Evolutionary conservation across 2,888 invertebrate species (phyloP), one percentile per base, ranked within the genome.

Genomic region (Hetaerina titia): DNA sequence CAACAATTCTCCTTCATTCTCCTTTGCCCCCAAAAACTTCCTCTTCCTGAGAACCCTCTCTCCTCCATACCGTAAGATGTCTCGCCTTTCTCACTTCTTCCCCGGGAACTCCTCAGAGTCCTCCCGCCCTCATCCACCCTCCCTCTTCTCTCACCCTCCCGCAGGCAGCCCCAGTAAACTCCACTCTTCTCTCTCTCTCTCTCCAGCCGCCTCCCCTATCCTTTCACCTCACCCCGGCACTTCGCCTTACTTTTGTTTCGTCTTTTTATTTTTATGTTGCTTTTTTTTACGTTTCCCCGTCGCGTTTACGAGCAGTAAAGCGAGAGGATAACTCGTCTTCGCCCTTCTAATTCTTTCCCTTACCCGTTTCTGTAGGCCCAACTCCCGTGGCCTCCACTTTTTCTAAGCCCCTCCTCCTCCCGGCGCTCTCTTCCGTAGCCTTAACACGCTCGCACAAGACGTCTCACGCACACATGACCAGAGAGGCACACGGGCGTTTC

Each of bases 261-360:
- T 45, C 90, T 13, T 92, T 74, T 64, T 45, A 45, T 45, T 31
- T 45, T 64, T 92, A 89, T 56, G 58, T 22, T 58, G 31, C 25
- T 31, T 81, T 81, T 81, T 60, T 57, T 92, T 74, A 56, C 74
- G 69, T 69, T 64, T 90, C 90, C 45, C 90, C 25, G n/a, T 25
- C 90, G 90, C 90, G 64, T 90, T 90, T 90, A 90, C 90, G 90
- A 90, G 90, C 90, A 64, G 90, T 90, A 90, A 90, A 90, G 81
- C 81, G 81, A 31, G 81, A 90, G 90, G 90, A 90, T 45, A 64
- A 63, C 90, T n/a, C 63, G 63, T 90, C 63, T 90, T 89, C 58
- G 19, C 64, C 90, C 64, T 45, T 45, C 31, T 31, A 60, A 45
- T 90, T 90, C 17, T 31, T 63, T 64, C 60, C 31, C 63, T 31